Evolutionary conservation across 2,888 invertebrate species (phyloP), one percentile per base, ranked within the genome.

Genomic region (Choreutis nemorana): DNA sequence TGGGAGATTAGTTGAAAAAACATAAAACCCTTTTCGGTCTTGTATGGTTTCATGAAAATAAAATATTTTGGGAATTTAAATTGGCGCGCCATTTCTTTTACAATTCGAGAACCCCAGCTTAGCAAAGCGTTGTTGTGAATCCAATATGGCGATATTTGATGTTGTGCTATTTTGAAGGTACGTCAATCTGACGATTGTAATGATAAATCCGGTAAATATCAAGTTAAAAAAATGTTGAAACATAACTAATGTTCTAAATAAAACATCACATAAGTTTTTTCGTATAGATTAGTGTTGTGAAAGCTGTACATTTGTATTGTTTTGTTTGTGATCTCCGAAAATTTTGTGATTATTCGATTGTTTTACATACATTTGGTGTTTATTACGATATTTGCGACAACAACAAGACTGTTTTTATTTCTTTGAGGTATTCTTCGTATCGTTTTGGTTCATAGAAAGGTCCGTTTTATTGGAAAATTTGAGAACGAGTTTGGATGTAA

Each of bases 71-170:
- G 9, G 23, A 23, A 34, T 29, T 71, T 70, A 45, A 49, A 68
- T 66, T 42, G 48, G 50, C 41, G 58, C 77, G 72, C 78, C 34
- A 29, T 42, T 52, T 55, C 45, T 29, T 22, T 34, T 52, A 60
- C 46, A 42, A 56, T 59, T 65, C 70, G 79, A 59, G 73, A 78
- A 75, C 79, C 79, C 79, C 78, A 47, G 49, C 55, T 80, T 81
- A n/a, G n/a, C 81, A 72, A 83, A 82, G 84, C 84, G 84, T 84
- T 84, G 84, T 84, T 84, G 83, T 83, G 83, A 81, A 84, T 84
- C 81, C 83, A 85, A 84, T 82, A 85, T 85, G 85, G 85, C 84
- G 84, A 71, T 72, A 73, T 67, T 73, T 75, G 73, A 79, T 79
- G 78, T 78, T 78, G 66, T 72, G 68, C 68, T 73, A 60, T 73